Base-by-base conservation (phyloP, 2,888 invertebrate genomes). In the Caenorhabditis virilis region DNA sequence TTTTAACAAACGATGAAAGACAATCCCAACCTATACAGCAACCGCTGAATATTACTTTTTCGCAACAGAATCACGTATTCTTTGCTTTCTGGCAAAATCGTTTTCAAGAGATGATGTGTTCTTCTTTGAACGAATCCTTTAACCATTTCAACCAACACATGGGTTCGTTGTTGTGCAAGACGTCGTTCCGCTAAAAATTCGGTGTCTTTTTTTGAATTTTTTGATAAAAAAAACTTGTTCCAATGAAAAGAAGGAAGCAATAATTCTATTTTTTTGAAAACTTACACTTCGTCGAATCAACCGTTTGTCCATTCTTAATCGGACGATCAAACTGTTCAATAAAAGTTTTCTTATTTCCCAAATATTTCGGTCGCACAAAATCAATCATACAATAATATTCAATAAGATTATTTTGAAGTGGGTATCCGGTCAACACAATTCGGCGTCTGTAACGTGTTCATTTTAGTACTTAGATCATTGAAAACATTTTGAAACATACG, bases 301-400 rank as follows among this genome's bases (percentile, higher is more conserved):
- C 91, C 85, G 95, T 97, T 85, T 95, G 95, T 0, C 97, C 98
- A 84, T 97, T 97, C 85, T 92, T 93, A 77, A 98, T 98, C 0
- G 98, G 98, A 15, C 95, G 87, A 84, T 97, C 97, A 84, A 98
- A 98, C 94, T 95, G 95, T 84, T 95, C 95, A 81, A 91, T 91
- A 84, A 98, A 98, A 85, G 97, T 95, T 0, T 93, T 92, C 84
- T 94, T 93, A 22, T 92, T 51, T 33, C 73, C 98, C 36, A 98
- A 88, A 85, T 93, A 97, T 86, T 94, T 95, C 0, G 98, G 98
- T 22, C 97, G 88, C 0, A 97, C 95, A 85, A 97, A 98, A 84
- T 98, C 95, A 83, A 87, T 78, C 86, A 82, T 83, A 53, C 81
- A 83, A 57, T 69, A 83, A 50, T 83, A 84, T 47, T 85, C 94